Conservation (phyloP, 2,888 invertebrate genomes). For the Zygaena filipendulae region DNA sequence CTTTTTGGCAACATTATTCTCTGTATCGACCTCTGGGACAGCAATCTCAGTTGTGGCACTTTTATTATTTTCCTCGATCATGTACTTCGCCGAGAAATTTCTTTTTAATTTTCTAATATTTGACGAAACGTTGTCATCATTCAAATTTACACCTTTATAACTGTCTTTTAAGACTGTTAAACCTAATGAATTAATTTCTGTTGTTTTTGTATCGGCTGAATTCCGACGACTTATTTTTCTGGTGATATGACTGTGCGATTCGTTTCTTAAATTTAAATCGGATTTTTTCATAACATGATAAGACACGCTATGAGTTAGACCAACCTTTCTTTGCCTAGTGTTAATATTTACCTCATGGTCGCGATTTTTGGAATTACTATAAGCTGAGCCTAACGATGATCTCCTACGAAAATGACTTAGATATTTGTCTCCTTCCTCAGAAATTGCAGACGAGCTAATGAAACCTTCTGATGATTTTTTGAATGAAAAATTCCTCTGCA, state of each 20-base stretch:
- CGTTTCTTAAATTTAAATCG: slow-evolving; percentile 33
- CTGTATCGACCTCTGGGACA: slow-evolving; percentile 14
- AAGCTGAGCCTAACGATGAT: neutral
- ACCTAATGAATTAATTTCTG: slow-evolving; percentile 11
- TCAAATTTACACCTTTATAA: slow-evolving; percentile 16
- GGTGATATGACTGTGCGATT: slow-evolving; percentile 18
- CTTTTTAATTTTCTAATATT: slow-evolving; percentile 23
- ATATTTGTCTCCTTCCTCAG: slow-evolving; percentile 15
- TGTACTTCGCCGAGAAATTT: slow-evolving; percentile 20
- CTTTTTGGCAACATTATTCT: slow-evolving; percentile 20
- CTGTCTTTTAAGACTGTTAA: slow-evolving; percentile 18
- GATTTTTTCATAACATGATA: slow-evolving; percentile 26
- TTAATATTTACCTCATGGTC: slow-evolving; percentile 16
- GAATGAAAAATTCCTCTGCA: too few relatives aligned
- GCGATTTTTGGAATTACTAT: neutral
- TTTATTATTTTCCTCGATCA: too few relatives aligned
- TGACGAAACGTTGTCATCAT: slow-evolving; percentile 16
- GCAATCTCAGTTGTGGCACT: too few relatives aligned
- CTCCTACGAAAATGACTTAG: neutral
- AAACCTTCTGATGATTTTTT: slow-evolving; percentile 23
- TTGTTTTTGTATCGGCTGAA: slow-evolving; percentile 17
- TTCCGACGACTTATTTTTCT: slow-evolving; percentile 17
- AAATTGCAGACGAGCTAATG: slow-evolving; percentile 24
- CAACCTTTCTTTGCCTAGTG: slow-evolving; percentile 29
- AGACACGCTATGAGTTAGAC: slow-evolving; percentile 26